These are phyloP conservation scores for Pristionchus exspectatus DNA, from an alignment of 2,888 invertebrate species.

Conservation along the genomic window DNA sequence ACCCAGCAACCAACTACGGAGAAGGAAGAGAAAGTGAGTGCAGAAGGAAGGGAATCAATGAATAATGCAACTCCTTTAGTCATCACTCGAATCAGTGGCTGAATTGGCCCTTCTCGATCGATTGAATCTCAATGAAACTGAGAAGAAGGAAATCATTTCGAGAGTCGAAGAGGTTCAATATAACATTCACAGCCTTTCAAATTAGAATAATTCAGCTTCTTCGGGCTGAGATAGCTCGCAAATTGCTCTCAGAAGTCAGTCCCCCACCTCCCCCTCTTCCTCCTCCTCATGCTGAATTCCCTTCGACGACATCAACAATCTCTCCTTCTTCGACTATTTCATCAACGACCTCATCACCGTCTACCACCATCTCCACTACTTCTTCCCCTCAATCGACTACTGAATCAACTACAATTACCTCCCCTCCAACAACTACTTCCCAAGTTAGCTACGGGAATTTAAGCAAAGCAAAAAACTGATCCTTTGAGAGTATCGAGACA, in stretches of 20 bases:
- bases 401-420: neutral
- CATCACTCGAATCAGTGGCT: neutral
- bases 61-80: neutral
- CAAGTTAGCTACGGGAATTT: neutral
- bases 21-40: neutral
- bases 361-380: neutral
- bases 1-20: neutral
- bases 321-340: neutral
- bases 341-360: neutral
- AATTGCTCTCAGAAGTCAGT: slow-evolving; percentile 23
- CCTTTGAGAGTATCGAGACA: neutral
- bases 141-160: slow-evolving; percentile 35
- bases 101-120: neutral
- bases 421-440: neutral
- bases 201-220: neutral
- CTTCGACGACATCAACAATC: neutral
- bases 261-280: neutral
- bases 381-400: neutral
- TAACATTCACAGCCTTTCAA: neutral
- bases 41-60: neutral
- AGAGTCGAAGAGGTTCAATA: slow-evolving; percentile 25
- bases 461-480: neutral
- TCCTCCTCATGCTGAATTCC: neutral
- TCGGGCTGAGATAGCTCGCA: slow-evolving; percentile 31
- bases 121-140: slow-evolving; percentile 41